Percentiles rank a stretch among this genome's conserved stretches.
Evolutionary conservation across 2,113 vertebrate species (phyloP).

Genomic region (Tenebrosternarchus preto): DNA sequence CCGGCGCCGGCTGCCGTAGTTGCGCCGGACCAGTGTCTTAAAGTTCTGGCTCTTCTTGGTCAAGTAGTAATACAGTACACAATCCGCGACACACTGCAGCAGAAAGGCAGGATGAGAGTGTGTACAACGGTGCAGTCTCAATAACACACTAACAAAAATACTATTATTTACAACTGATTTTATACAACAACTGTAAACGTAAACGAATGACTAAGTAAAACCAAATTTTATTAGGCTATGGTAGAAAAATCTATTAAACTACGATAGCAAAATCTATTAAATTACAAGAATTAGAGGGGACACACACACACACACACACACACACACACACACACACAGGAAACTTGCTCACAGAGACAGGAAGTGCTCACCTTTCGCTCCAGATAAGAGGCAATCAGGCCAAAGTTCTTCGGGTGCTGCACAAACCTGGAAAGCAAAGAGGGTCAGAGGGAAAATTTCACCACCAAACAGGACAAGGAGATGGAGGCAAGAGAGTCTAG

Average conservation of each 20-base stretch:
- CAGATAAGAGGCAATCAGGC: slow-evolving; percentile 93
- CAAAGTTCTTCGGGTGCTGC: slow-evolving; percentile 98
- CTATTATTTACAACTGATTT: neutral
- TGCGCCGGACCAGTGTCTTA: slow-evolving; percentile 93
- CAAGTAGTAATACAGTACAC: slow-evolving; percentile 97
- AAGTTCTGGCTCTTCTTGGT: slow-evolving; percentile 99
- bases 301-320: too few species aligned
- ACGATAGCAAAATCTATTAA: too few species aligned
- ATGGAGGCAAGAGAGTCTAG: neutral
- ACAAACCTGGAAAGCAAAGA: slow-evolving; percentile 82
- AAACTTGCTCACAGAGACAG: slow-evolving; percentile 20
- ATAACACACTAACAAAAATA: too few species aligned
- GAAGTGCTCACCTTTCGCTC: slow-evolving; percentile 90
- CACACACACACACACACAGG: too few species aligned
- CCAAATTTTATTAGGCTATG: too few species aligned
- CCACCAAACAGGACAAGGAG: neutral
- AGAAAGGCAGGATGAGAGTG: neutral
- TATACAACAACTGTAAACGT: too few species aligned
- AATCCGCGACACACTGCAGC: slow-evolving; percentile 91
- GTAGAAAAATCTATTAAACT: too few species aligned
- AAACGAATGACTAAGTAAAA: too few species aligned
- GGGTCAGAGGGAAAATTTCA: slow-evolving; percentile 1
- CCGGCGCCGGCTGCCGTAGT: slow-evolving; percentile 91
- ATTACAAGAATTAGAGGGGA: too few species aligned
- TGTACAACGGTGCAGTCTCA: too few species aligned